Base-by-base conservation (phyloP, 2,797 vertebrate species). In the Apogon talboti region DNA sequence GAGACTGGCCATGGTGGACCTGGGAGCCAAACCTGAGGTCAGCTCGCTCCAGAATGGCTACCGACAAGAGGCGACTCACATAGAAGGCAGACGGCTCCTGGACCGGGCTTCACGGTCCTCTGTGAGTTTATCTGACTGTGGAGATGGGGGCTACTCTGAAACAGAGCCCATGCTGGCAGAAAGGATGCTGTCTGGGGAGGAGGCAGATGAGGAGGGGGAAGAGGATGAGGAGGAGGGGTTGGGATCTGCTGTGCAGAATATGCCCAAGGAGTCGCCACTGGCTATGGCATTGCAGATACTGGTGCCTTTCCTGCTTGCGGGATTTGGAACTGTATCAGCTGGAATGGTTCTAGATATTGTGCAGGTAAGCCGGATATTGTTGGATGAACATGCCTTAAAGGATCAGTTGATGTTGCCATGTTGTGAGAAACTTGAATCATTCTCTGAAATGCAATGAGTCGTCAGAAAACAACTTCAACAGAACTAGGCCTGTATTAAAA, bases 321-420 rank as follows among this genome's bases (percentile, higher is more conserved):
- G 98, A 1, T 99, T 99, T 74, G 98, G 98, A 71, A 99, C 97
- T 0, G 97, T 99, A 38, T 98, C 96, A 0, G 98, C 97, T 10
- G 98, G 98, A 63, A 98, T 99, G 95, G 97, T 98, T 84, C 92
- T 99, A 82, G 97, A 99, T 72, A 89, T 99, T 63, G 97, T 99
- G 13, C 97, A 99, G 95, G 97, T 98, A 80, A 73, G 68, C 11
- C 38, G 24, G 24, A 28, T 28, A 28, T 28, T 28, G 24, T 28
- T 28, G 24, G 24, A 28, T 28, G 24, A 28, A 28, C 24, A 28
- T 28, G 24, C 24, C 24, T 28, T 6, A 28, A 28, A 28, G 24
- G 24, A 28, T 28, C 24, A 28, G 24, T 28, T 28, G 24, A 28
- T 28, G 24, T 28, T 28, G 24, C 24, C 24, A 28, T 28, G 4